phyloP scores from a whole-genome alignment of 2,888 invertebrate species.

The Ametastegia equiseti region DNA sequence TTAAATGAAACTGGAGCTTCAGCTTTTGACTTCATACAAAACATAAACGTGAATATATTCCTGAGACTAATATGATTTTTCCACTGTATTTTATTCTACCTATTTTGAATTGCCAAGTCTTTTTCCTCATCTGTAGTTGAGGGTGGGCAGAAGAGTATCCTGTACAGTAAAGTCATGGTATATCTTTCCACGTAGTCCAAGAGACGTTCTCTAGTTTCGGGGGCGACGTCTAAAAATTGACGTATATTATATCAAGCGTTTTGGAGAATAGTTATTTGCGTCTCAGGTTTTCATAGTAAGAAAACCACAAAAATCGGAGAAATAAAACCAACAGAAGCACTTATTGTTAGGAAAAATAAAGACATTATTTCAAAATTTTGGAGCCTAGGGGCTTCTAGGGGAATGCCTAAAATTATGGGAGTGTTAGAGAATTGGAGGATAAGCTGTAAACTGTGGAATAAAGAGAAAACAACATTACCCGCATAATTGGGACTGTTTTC shows the following conservation, averaged over 20 bases:
- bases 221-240: slow-evolving; percentile 77
- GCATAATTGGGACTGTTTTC: slow-evolving; percentile 82
- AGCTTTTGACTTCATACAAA: neutral
- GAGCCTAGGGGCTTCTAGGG: no score
- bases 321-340: no score
- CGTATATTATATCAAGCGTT: slow-evolving; percentile 9
- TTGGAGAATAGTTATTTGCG: no score
- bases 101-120: slow-evolving; percentile 94
- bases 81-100: slow-evolving; percentile 64
- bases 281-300: no score
- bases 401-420: slow-evolving; percentile 2
- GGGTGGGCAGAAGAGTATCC: slow-evolving; percentile 91
- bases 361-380: no score
- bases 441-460: no score
- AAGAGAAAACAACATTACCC: no score
- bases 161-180: slow-evolving; percentile 93
- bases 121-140: slow-evolving; percentile 95
- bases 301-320: no score
- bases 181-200: slow-evolving; percentile 97
- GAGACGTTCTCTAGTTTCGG: slow-evolving; percentile 88
- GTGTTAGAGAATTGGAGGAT: no score
- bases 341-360: no score
- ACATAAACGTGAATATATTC: neutral
- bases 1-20: neutral
- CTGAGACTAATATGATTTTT: neutral